Evolutionary conservation across 2,888 invertebrate species (phyloP).

Genomic region (Heliconius ismenius): DNA sequence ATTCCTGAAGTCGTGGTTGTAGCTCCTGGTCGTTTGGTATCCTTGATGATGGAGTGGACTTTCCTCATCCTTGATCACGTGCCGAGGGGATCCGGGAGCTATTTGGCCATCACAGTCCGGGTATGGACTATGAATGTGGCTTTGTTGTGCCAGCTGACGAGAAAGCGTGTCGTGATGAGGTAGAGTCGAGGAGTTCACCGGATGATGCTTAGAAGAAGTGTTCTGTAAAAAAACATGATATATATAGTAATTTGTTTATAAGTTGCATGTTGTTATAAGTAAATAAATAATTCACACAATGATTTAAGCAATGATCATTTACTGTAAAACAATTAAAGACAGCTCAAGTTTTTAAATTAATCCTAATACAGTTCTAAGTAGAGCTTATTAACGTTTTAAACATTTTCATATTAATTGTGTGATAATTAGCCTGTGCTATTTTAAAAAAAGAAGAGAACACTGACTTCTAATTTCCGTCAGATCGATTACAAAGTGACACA

Average conservation of each 20-base stretch:
- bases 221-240: slow-evolving; percentile 79
- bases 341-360: slow-evolving; percentile 47
- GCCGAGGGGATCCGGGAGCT: slow-evolving; percentile 75
- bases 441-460: background rate
- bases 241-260: background rate
- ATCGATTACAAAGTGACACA: slow-evolving; percentile 11
- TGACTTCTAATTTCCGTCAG: slow-evolving; percentile 14
- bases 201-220: slow-evolving; percentile 92
- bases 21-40: slow-evolving; percentile 74
- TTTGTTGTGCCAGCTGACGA: slow-evolving; percentile 72
- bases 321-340: slow-evolving; percentile 39
- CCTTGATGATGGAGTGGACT: slow-evolving; percentile 74
- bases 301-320: slow-evolving; percentile 26
- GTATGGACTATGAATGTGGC: slow-evolving; percentile 80
- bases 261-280: background rate
- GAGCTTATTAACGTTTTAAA: background rate
- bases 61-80: slow-evolving; percentile 72
- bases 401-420: background rate
- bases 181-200: slow-evolving; percentile 84
- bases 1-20: slow-evolving; percentile 76
- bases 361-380: slow-evolving; percentile 1
- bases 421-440: background rate
- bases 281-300: slow-evolving; percentile 9
- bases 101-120: slow-evolving; percentile 76
- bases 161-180: slow-evolving; percentile 84